phyloP scores from a whole-genome alignment of 37 sponge, comb jelly and placozoan species.

The Tethya wilhelma region DNA sequence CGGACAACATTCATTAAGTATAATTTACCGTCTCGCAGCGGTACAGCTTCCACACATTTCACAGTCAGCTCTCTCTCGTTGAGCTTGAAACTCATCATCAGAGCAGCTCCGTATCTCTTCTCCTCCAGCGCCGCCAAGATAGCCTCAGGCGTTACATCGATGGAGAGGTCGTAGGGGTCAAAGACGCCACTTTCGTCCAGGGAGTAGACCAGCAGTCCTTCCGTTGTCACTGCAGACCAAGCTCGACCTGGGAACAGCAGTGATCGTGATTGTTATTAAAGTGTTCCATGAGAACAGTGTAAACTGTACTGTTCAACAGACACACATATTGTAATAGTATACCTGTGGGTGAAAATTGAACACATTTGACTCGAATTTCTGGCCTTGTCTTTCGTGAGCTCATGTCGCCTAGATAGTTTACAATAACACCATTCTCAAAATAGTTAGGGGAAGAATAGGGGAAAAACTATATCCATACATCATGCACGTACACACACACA shows the following conservation, averaged over 20 bases:
- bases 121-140: conserved; percentile 45
- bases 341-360: conserved; percentile 97
- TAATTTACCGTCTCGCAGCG: conserved; percentile 57
- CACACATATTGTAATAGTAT: background rate
- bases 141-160: conserved; percentile 79
- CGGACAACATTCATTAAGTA: background rate
- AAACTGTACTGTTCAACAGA: background rate
- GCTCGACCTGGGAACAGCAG: conserved; percentile 61
- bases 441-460: too few species aligned
- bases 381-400: conserved; percentile 83
- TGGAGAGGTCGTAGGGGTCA: conserved; percentile 87
- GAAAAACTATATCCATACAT: too few species aligned
- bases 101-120: conserved; percentile 42
- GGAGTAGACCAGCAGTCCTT: conserved; percentile 93
- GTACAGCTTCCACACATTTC: conserved; percentile 75
- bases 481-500: too few species aligned
- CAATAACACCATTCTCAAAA: background rate
- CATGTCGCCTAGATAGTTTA: conserved; percentile 65
- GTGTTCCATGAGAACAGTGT: too few species aligned
- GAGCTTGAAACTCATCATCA: conserved; percentile 81
- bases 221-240: conserved; percentile 93
- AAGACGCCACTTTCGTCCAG: conserved; percentile 79
- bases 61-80: conserved; percentile 67
- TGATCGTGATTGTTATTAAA: too few species aligned
- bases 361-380: conserved; percentile 72